Evolutionary conservation across 2,888 invertebrate species (phyloP).

Genomic region (Drosophila emarginata): DNA sequence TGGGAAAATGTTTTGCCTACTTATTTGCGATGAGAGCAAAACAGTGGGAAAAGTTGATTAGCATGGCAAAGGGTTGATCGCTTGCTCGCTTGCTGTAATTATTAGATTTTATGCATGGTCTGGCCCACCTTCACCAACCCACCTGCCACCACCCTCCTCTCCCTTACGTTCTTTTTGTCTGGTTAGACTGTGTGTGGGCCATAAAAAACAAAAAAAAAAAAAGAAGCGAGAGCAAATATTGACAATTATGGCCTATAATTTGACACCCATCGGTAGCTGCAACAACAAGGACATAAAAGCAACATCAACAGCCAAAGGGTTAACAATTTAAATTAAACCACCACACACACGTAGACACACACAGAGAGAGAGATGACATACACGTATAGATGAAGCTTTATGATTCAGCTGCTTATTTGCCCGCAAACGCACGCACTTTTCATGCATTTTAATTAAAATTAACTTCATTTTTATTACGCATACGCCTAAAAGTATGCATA

Average conservation of each 20-base stretch:
- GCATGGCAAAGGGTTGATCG: slow-evolving; percentile 54
- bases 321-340: slow-evolving; percentile 69
- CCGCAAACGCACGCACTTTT: slow-evolving; percentile 57
- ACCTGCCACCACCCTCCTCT: neutral
- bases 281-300: slow-evolving; percentile 46
- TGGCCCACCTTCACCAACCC: neutral
- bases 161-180: slow-evolving; percentile 5
- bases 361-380: slow-evolving; percentile 34
- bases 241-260: slow-evolving; percentile 79
- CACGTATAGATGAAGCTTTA: slow-evolving; percentile 49
- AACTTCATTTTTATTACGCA: slow-evolving; percentile 74
- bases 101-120: slow-evolving; percentile 69
- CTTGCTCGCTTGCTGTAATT: slow-evolving; percentile 57
- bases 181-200: slow-evolving; percentile 33
- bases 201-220: slow-evolving; percentile 48
- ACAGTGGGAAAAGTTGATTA: slow-evolving; percentile 62
- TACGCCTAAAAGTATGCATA: slow-evolving; percentile 29
- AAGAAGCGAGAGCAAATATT: slow-evolving; percentile 63
- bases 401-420: slow-evolving; percentile 59
- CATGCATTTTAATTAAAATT: slow-evolving; percentile 77
- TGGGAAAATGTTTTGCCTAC: slow-evolving; percentile 34
- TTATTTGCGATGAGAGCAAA: slow-evolving; percentile 42
- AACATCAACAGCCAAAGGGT: slow-evolving; percentile 66
- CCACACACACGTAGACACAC: slow-evolving; percentile 17
- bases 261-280: slow-evolving; percentile 65